Evolutionary conservation across 2,888 invertebrate species (phyloP), one percentile per base, ranked within the genome.

Genomic region (Congeria kusceri): DNA sequence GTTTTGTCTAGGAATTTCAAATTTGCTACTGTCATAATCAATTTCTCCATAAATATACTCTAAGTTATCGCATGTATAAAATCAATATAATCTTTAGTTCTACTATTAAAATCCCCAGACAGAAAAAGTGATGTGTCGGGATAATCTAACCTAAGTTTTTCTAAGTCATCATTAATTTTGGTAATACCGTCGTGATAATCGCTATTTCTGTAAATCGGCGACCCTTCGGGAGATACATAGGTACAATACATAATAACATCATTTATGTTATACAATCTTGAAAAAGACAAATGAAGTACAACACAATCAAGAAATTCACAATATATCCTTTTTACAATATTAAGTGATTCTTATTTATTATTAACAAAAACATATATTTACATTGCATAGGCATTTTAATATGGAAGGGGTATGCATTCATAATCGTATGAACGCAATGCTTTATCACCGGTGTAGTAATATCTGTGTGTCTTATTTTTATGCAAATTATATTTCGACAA

Each of bases 41-140:
- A n/a, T n/a, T n/a, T 20, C 20, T 11, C 62, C 62, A 39, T 44
- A 62, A 15, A 62, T 44, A 20, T 62, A 62, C 15, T 62, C 25
- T 15, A 62, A 23, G 46, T 62, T 46, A 44, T 62, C 62, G 3
- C 25, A 44, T 7, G 62, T 32, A 62, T 62, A 39, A 5, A 62
- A 20, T 62, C 62, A 62, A 20, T 32, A 46, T 44, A 62, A 62
- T 62, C 44, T 44, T 62, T 62, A 9, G 44, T 62, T 44, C 62
- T 32, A 46, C 62, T 25, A 62, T 39, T 39, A 32, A 62, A 32
- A 32, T 32, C 32, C 5, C 32, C 32, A 7, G 32, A 4, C 9
- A 32, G 32, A 4, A 32, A 9, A 46, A 62, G 46, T 25, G 25
- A 62, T 11, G 62, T 25, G 7, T 62, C 62, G n/a, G 62, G 62